Conservation (phyloP, 2,797 vertebrate species). For the Sebastiscus tertius region DNA sequence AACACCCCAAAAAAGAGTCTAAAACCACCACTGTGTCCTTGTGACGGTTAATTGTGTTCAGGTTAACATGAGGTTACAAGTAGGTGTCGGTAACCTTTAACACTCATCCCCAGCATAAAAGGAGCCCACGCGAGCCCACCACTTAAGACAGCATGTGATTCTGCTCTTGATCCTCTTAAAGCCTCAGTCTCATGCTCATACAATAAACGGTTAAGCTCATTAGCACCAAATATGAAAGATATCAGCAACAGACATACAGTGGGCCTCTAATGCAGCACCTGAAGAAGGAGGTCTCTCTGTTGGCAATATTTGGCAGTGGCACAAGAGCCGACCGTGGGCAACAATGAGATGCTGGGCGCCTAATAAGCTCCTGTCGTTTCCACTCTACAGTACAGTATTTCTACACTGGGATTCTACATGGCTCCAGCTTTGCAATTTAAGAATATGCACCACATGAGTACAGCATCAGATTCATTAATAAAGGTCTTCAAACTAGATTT, state of each 20-base stretch:
- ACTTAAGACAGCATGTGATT: slow-evolving; percentile 38
- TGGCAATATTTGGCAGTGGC: neutral
- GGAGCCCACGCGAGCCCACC: neutral
- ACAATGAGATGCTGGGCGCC: neutral
- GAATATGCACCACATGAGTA: neutral
- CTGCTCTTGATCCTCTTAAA: slow-evolving; percentile 42
- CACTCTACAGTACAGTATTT: neutral
- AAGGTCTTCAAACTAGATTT: neutral
- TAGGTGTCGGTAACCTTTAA: neutral
- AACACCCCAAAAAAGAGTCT: too few relatives aligned
- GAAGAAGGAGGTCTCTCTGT: too few relatives aligned
- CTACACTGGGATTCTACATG: too few relatives aligned
- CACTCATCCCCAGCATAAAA: slow-evolving; percentile 13
- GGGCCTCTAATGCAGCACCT: neutral
- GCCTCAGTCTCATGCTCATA: neutral
- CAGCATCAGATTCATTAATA: neutral
- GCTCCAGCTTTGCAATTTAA: neutral
- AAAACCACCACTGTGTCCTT: neutral
- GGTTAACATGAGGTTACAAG: neutral
- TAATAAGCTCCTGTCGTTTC: neutral
- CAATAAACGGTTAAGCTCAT: slow-evolving; percentile 18
- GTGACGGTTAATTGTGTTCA: neutral
- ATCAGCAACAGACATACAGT: neutral
- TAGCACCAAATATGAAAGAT: neutral
- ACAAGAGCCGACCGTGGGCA: neutral